Evolutionary conservation across 2,888 invertebrate genomes (phyloP), one percentile per base, ranked within the genome.

Genomic region (Gastracanthus pulcherrimus): DNA sequence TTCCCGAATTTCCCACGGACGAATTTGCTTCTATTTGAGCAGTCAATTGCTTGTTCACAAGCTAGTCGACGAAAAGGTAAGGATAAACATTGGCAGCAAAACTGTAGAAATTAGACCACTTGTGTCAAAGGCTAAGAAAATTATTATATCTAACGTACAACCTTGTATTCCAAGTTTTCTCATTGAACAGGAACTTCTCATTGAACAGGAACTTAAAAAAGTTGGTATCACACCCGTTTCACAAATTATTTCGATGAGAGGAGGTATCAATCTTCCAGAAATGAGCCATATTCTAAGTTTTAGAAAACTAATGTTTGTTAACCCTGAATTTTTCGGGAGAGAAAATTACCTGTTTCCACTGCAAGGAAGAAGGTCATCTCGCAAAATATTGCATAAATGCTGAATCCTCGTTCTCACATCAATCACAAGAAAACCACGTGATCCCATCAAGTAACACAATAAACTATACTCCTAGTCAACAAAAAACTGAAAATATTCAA

Each of bases 211-310:
- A 45, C 36, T 75, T 7, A 29, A 31, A 0, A 75, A 75, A 45
- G 13, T 75, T 16, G 23, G 45, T 19, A 19, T 75, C 4, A 23
- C 31, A 4, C 74, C 74, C 0, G 62, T 75, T 0, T 75, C 64
- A 13, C 62, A 64, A 48, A 38, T 75, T 2, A 62, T 29, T 1
- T 34, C 74, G 1, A 45, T 45, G 1, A 75, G 19, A 75, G 74
- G 62, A 9, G 74, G 31, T 1, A 75, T 75, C 13, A 31, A 75
- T 3, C n/a, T 7, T 9, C 64, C 74, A 6, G 74, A 48, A 26
- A 19, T 64, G n/a, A n/a, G 48, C 7, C 74, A 75, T 23, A 36
- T 80, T 29, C 58, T 69, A 72, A 60, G 23, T 75, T 76, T n/a
- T 26, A 62, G 76, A 60, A 71, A 64, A 26, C 70, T 55, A 72